Evolutionary conservation across 2,797 vertebrate genomes (phyloP).

Genomic region (Prunella strophiata): DNA sequence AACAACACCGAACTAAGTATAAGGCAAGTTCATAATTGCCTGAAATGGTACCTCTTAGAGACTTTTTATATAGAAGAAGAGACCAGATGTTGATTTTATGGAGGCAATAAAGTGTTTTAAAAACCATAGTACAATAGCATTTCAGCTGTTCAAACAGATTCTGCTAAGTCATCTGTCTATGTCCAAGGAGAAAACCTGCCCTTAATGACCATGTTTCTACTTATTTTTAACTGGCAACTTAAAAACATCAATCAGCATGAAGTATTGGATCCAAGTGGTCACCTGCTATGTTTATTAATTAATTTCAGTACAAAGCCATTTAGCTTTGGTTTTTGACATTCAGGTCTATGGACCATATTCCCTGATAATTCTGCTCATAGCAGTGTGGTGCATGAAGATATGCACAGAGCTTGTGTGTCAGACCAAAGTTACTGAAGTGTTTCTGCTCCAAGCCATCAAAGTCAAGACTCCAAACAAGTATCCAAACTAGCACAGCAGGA

Average conservation of each 20-base stretch:
- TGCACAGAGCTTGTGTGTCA: background rate
- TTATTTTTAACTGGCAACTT: slow-evolving; percentile 22
- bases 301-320: background rate
- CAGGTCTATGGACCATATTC: background rate
- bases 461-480: background rate
- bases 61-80: background rate
- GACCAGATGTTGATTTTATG: slow-evolving; percentile 8
- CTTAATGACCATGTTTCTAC: background rate
- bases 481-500: background rate
- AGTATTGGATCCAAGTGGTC: background rate
- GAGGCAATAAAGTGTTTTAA: background rate
- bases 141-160: background rate
- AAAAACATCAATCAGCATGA: background rate
- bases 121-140: background rate
- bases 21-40: background rate
- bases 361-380: background rate
- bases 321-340: background rate
- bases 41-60: background rate
- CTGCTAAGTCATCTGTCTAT: background rate
- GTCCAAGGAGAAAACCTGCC: background rate
- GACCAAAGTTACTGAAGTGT: background rate
- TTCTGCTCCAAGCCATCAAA: background rate
- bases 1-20: background rate
- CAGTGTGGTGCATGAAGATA: background rate
- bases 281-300: slow-evolving; percentile 12